Base-by-base conservation (phyloP, 2,113 vertebrate species). In the Pedionomus torquatus region DNA sequence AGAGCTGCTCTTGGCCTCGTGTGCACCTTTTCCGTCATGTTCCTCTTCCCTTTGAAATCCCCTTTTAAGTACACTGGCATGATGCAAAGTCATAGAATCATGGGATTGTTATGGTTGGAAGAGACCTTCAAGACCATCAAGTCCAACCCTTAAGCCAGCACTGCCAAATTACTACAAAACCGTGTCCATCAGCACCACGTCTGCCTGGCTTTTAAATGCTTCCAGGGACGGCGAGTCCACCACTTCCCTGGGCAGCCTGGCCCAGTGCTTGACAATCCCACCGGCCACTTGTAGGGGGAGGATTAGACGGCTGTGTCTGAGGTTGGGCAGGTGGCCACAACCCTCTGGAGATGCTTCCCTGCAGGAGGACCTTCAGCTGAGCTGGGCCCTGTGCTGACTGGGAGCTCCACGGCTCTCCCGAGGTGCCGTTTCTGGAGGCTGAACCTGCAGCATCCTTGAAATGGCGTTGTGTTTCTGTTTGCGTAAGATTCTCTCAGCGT, bases 331-430 rank as follows among this genome's bases (percentile, higher is more conserved):
- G 1, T 2, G 43, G 25, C 33, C 20, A 4, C 52, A 31, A 48
- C 28, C 11, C 78, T 14, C 54, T 16, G 46, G 52, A 17, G 83
- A 49, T 43, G 37, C 48, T 21, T 2, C 19, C 61, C 61, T 7
- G 17, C 20, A 31, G 55, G 37, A 52, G 2, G 4, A 21, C 17
- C 37, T 23, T 8, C 4, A 8, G 1, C 9, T 30, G 66, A 33
- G 24, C 8, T 0, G 16, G n/a, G 20, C 17, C 46, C 44, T 1
- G 11, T 3, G 46, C 54, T 14, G 15, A 57, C 16, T 1, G 3
- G 35, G 41, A 33, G n/a, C 41, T n/a, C 28, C 2, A 4, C 2
- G 10, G 35, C 35, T 49, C 52, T 26, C 20, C 17, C 6, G 3
- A 9, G 11, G 46, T 24, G 37, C 19, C 0, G 1, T 9, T 35